Base-by-base conservation (phyloP, 2,113 vertebrate genomes). In the Leucopternis melanops region DNA sequence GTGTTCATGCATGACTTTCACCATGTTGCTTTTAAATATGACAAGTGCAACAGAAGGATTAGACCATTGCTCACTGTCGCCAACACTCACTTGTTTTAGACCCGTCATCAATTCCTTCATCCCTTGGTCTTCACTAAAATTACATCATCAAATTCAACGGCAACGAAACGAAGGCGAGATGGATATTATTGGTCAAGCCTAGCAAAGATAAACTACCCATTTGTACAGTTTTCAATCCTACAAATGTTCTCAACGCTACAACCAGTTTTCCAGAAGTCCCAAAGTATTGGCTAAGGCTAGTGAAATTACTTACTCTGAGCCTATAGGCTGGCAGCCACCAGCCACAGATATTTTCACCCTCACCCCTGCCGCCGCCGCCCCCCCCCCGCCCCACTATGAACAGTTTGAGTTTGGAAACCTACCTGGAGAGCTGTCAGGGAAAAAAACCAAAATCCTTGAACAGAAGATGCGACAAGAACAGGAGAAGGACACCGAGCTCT, bases 401-500 rank as follows among this genome's bases (percentile, higher is more conserved):
- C 8, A 72, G 34, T 25, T 14, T 32, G 19, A 71, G 31, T 79
- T 67, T 84, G 66, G 57, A 86, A 92, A 73, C 10, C 42, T 11
- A 57, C 13, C 57, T 50, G 16, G 52, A 67, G 54, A 90, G 42
- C 27, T 62, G 77, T 8, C 47, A 91, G 40, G 57, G 36, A 62
- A 62, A 59, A 62, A 77, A 59, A 1, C 1, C 14, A 82, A 44
- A 29, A 2, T 6, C 31, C 27, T 6, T 40, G n/a, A 66, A 61
- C 8, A 5, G 1, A 77, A 72, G 9, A 5, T 2, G 26, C 0
- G 0, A 45, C 16, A 61, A 16, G 29, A 94, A 38, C n/a, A 63
- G 59, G 11, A 34, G 38, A 31, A 88, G 54, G 50, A 73, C 38
- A 32, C 40, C 0, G 0, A 77, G 80, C 3, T 2, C 36, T 8